Conservation (phyloP, 2,888 invertebrate species). For the Pterobdella sp. region DNA sequence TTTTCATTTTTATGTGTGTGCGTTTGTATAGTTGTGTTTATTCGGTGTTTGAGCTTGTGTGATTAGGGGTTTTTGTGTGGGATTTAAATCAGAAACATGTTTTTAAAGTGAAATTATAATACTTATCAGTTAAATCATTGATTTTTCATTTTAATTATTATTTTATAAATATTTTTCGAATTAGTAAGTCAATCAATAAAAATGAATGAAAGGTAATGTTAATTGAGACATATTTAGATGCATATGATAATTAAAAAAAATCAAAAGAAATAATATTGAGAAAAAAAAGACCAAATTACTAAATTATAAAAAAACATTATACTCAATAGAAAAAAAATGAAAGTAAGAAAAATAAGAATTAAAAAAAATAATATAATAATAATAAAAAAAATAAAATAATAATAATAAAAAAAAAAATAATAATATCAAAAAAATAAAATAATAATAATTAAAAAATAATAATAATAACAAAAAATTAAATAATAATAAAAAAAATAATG, state of each 20-base stretch:
- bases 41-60: too few species aligned
- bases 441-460: not conserved
- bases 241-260: not conserved
- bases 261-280: not conserved
- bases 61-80: too few species aligned
- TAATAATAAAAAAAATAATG: conserved; percentile 6
- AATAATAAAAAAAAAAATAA: conserved; percentile 5
- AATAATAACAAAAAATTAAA: not conserved
- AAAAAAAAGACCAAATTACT: not conserved
- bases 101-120: too few species aligned
- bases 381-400: conserved; percentile 16
- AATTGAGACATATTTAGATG: too few species aligned
- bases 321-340: not conserved
- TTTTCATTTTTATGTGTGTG: too few species aligned
- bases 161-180: too few species aligned
- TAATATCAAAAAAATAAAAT: not conserved
- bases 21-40: too few species aligned
- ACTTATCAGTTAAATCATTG: too few species aligned
- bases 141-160: too few species aligned
- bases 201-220: too few species aligned
- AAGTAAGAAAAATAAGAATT: not conserved
- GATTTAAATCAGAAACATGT: too few species aligned
- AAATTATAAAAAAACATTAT: not conserved
- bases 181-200: too few species aligned
- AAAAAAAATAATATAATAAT: conserved; percentile 10